Base-by-base conservation (phyloP, 1,140 invertebrate genomes). In the Rhopalosiphum padi region DNA sequence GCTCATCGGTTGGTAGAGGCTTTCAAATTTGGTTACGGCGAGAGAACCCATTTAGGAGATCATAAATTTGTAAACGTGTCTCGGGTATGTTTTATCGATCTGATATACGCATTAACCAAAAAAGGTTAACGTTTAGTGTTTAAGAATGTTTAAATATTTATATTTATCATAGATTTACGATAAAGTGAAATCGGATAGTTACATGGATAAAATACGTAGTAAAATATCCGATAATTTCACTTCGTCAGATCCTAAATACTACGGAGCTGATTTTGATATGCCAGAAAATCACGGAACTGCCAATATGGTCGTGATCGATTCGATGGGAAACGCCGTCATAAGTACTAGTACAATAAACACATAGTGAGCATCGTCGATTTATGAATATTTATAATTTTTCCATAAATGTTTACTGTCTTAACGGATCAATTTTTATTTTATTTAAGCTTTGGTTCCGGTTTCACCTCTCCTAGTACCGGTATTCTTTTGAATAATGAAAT, bases 401-500 rank as follows among this genome's bases (percentile, higher is more conserved):
- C 30, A n/a, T n/a, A 68, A 30, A 68, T n/a, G n/a, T 18, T 18
- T 9, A 89, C 18, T 4, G 21, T 48, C 15, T n/a, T n/a, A 68
- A 68, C 30, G 0, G 4, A n/a, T n/a, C 0, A 3, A n/a, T n/a
- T n/a, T 88, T 3, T 6, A 22, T 37, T n/a, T 51, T 22, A 35
- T 90, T 43, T 68, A 95, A 98, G 98, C 94, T 97, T 98, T 95
- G 98, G 98, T 30, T 96, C 97, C 11, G 96, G 96, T 94, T 96
- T 97, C 93, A 95, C 97, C 1, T 98, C 98, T 2, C 94, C 95
- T 48, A 96, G 96, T 46, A 98, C 98, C 0, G 99, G 98, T 30
- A 98, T 99, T 41, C 97, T 99, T 94, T 96, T 98, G 88, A 99
- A 99, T 95, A 97, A 99, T 95, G 97, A 99, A 95, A 99, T 99